Conservation (phyloP, 2,888 invertebrate species). For the Drosophila robusta region DNA sequence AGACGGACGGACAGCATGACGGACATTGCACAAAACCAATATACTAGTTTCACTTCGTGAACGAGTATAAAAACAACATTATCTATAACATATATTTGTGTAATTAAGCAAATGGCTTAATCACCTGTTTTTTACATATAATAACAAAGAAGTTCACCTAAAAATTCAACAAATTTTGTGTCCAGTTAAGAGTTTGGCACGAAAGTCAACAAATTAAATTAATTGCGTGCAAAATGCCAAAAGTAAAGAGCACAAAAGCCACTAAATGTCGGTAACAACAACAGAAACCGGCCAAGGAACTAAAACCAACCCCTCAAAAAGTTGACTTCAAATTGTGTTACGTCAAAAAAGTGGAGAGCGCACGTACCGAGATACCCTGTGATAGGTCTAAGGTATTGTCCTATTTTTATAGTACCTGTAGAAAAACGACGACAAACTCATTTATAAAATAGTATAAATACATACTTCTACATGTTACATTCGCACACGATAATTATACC, state of each 20-base stretch:
- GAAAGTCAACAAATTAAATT: slow-evolving; percentile 64
- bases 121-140: slow-evolving; percentile 16
- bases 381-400: neutral
- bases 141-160: slow-evolving; percentile 17
- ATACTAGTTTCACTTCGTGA: no score
- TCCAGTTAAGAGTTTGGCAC: slow-evolving; percentile 28
- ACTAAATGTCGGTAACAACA: slow-evolving; percentile 58
- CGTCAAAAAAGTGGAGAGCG: neutral
- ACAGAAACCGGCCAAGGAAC: slow-evolving; percentile 8
- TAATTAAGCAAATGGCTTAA: no score
- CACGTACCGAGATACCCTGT: slow-evolving; percentile 20
- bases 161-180: slow-evolving; percentile 31
- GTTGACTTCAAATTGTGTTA: slow-evolving; percentile 31
- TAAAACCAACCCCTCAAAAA: slow-evolving; percentile 23
- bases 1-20: no score
- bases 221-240: slow-evolving; percentile 63
- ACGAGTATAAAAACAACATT: no score
- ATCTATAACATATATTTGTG: no score
- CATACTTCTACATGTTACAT: neutral
- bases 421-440: no score
- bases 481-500: neutral
- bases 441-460: neutral
- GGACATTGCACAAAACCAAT: no score
- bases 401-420: no score
- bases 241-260: slow-evolving; percentile 48